Percentiles rank a stretch among this genome's conserved stretches.
Conservation (phyloP, 2,113 vertebrate species). For the Rousettus leschenaultii region DNA sequence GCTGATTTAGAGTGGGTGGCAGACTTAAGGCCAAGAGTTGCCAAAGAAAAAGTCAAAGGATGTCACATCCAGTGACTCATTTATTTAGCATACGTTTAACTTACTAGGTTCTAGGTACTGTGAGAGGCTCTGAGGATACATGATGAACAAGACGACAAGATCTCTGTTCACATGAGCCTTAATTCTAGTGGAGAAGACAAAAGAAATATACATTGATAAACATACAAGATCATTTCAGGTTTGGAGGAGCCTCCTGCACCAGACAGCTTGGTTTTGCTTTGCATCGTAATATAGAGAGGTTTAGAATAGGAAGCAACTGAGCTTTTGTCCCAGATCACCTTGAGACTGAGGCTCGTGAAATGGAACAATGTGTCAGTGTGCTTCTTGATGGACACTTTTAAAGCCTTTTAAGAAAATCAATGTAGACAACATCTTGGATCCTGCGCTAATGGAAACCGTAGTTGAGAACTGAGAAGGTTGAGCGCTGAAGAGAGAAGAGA, state of each 20-base stretch:
- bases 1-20: not conserved
- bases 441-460: constrained; percentile 64
- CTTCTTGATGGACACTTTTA: constrained; percentile 61
- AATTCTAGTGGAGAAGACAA: not conserved
- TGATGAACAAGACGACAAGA: not conserved
- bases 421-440: constrained; percentile 44
- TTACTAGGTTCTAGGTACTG: not conserved
- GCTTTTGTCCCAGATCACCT: not conserved
- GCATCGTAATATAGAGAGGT: not conserved
- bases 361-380: not conserved
- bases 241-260: not conserved
- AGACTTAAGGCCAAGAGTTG: not conserved
- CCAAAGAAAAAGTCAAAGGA: not conserved
- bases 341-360: not conserved
- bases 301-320: not conserved
- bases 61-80: not conserved
- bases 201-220: not conserved
- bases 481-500: not conserved
- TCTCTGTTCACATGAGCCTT: not conserved
- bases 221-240: not conserved
- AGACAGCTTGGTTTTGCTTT: not conserved
- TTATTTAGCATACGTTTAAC: not conserved
- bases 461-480: constrained; percentile 47
- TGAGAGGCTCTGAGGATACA: not conserved
- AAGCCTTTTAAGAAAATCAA: constrained; percentile 80